Evolutionary conservation across 2,113 vertebrate species (phyloP).

Genomic region (Glaucomys volans): DNA sequence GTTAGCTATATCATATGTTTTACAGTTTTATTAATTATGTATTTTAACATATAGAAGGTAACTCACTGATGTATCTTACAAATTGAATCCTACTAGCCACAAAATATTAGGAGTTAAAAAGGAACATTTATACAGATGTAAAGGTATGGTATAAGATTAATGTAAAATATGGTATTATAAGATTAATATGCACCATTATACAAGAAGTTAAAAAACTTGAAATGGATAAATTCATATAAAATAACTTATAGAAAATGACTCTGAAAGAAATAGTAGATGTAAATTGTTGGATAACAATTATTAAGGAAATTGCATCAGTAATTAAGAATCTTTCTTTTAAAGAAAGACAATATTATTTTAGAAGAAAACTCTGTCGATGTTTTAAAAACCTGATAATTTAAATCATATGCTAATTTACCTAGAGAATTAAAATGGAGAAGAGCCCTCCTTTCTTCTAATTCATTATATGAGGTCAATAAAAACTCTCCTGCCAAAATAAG

Average conservation of each 20-base stretch:
- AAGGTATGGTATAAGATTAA: too few relatives aligned
- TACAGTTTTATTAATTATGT: constrained; percentile 13
- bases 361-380: not conserved
- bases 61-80: not conserved
- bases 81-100: not conserved
- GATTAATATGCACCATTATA: not conserved
- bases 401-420: not conserved
- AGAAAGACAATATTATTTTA: constrained; percentile 24
- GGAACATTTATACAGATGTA: not conserved
- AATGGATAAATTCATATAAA: not conserved
- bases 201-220: constrained; percentile 34
- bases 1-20: not conserved
- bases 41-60: constrained; percentile 46
- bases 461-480: not conserved
- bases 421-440: constrained; percentile 42
- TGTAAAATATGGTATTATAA: not conserved
- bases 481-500: constrained; percentile 12
- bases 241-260: not conserved
- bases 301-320: constrained; percentile 31
- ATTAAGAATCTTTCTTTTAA: constrained; percentile 12
- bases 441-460: not conserved
- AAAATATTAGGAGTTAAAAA: not conserved
- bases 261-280: constrained; percentile 3
- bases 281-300: not conserved
- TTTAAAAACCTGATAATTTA: constrained; percentile 20